These are phyloP conservation scores for Rissa tridactyla DNA, from an alignment of 2,113 vertebrate genomes.

Conservation along the genomic window DNA sequence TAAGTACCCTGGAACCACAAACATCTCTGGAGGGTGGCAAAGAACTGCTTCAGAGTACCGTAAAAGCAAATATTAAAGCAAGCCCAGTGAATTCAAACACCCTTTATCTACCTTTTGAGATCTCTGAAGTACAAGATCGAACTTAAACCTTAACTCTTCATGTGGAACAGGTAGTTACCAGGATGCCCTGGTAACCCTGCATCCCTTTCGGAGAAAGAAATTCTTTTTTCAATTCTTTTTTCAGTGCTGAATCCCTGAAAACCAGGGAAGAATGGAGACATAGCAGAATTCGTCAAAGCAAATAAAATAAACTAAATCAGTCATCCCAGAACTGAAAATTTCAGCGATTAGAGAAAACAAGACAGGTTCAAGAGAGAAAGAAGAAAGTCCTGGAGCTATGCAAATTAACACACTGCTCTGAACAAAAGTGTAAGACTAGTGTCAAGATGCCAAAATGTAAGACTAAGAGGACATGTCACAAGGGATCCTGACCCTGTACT, in stretches of 20 bases:
- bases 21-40: background rate
- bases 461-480: background rate
- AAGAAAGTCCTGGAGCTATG: background rate
- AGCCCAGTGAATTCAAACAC: background rate
- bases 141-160: background rate
- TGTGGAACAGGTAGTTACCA: background rate
- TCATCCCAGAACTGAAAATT: background rate
- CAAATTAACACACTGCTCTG: background rate
- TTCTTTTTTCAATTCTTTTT: background rate
- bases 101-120: background rate
- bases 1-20: background rate
- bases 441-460: background rate
- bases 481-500: background rate
- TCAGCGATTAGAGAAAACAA: background rate
- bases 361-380: background rate
- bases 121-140: background rate
- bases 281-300: background rate
- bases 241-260: background rate
- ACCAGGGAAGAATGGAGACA: background rate
- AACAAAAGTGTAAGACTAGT: background rate
- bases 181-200: background rate
- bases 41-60: background rate
- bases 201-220: background rate
- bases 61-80: background rate
- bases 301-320: background rate